phyloP scores from a whole-genome alignment of 2,113 vertebrate genomes.

The Poeciliopsis turrubarensis region DNA sequence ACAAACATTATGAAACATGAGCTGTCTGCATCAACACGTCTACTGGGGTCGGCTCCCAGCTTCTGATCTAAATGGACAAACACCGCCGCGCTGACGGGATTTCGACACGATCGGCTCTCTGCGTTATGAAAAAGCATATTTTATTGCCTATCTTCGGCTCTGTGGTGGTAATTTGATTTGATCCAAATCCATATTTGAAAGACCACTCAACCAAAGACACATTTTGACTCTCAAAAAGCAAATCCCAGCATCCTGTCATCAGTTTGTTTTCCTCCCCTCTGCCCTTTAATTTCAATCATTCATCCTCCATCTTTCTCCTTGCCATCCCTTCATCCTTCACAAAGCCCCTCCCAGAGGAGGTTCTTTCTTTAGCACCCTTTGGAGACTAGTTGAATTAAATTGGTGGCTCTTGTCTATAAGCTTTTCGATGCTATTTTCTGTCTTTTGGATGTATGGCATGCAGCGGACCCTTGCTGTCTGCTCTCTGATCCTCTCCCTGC shows the following conservation, averaged over 20 bases:
- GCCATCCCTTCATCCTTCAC: slow-evolving; percentile 32
- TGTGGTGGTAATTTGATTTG: slow-evolving; percentile 30
- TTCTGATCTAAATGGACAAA: slow-evolving; percentile 31
- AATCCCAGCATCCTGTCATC: slow-evolving; percentile 41
- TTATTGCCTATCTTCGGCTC: background rate
- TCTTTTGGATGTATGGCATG: slow-evolving; percentile 34
- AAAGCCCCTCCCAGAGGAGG: background rate
- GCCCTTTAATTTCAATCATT: slow-evolving; percentile 40
- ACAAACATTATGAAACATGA: slow-evolving; percentile 56
- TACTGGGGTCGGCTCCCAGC: slow-evolving; percentile 16
- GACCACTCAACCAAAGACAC: slow-evolving; percentile 24
- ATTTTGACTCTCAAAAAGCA: slow-evolving; percentile 34
- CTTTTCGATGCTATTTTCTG: slow-evolving; percentile 29
- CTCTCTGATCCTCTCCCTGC: slow-evolving; percentile 42
- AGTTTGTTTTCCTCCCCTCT: slow-evolving; percentile 27
- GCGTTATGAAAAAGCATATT: slow-evolving; percentile 34
- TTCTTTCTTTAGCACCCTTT: slow-evolving; percentile 8
- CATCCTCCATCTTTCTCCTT: slow-evolving; percentile 28
- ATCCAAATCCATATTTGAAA: slow-evolving; percentile 53
- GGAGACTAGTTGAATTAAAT: slow-evolving; percentile 49
- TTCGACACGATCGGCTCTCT: slow-evolving; percentile 21
- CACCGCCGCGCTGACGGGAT: slow-evolving; percentile 21
- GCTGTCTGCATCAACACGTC: slow-evolving; percentile 43
- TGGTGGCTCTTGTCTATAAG: slow-evolving; percentile 42
- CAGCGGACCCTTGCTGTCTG: slow-evolving; percentile 31